A percentile compares a stretch with the other conserved stretches of the same genome.
Evolutionary conservation across 2,797 vertebrate genomes (phyloP).

Genomic region (Melanotaenia boesemani): DNA sequence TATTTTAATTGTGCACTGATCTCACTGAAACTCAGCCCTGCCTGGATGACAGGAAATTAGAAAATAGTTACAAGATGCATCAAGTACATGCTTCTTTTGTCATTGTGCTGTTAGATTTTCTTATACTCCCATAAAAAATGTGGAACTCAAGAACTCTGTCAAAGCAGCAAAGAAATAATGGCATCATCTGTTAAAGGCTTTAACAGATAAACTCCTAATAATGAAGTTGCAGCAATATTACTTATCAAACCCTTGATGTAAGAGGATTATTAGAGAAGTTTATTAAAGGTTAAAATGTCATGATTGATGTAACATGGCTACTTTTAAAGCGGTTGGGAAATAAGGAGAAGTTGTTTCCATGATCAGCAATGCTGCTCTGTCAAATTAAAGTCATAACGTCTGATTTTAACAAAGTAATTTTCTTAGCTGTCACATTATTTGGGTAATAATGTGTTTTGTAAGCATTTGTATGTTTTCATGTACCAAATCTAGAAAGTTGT

Average conservation of each 20-base stretch:
- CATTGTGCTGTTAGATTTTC: not conserved
- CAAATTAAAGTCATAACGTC: not conserved
- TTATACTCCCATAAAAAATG: too few relatives aligned
- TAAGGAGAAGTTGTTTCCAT: slow-evolving; percentile 36
- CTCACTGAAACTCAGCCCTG: not conserved
- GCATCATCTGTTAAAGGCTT: not conserved
- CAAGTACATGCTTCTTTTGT: not conserved
- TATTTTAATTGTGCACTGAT: not conserved
- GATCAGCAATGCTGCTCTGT: slow-evolving; percentile 4
- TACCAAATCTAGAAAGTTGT: not conserved
- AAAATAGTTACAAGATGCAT: not conserved
- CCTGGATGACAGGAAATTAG: not conserved
- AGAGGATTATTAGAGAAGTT: not conserved
- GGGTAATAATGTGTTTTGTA: not conserved
- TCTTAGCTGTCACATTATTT: not conserved
- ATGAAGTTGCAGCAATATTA: not conserved
- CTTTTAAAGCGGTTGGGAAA: slow-evolving; percentile 51
- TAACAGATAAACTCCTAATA: not conserved
- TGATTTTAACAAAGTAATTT: not conserved
- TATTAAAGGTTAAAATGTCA: slow-evolving; percentile 33
- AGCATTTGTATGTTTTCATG: not conserved
- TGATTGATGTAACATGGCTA: slow-evolving; percentile 20
- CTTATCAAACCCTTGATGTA: not conserved
- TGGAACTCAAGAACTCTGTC: not conserved
- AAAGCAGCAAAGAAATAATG: not conserved